phyloP scores from a whole-genome alignment of 1,140 invertebrate species.

The Drosophila triauraria region DNA sequence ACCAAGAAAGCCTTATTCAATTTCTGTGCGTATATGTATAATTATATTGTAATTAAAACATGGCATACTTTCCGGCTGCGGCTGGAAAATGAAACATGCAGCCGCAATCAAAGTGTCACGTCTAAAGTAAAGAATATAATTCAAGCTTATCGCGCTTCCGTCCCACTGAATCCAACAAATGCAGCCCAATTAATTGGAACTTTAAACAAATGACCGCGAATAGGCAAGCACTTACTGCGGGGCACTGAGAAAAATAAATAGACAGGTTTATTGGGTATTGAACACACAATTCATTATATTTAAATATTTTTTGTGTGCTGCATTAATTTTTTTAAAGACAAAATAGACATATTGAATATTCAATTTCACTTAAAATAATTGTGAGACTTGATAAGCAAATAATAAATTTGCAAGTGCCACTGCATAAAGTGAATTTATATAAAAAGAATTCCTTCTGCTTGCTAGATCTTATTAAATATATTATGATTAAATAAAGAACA shows the following conservation, averaged over 20 bases:
- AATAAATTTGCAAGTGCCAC: background rate
- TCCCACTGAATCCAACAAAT: slow-evolving; percentile 37
- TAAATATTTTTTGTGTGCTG: background rate
- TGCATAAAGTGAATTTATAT: no score
- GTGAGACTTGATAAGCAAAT: no score
- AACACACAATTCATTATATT: background rate
- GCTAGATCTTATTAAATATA: background rate
- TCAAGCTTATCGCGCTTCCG: slow-evolving; percentile 39
- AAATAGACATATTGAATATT: no score
- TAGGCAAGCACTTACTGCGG: slow-evolving; percentile 16
- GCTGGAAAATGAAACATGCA: background rate
- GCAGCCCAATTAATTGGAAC: slow-evolving; percentile 52
- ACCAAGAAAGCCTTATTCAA: slow-evolving; percentile 20
- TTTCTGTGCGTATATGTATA: slow-evolving; percentile 11
- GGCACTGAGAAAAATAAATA: slow-evolving; percentile 7
- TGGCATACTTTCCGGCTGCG: slow-evolving; percentile 38
- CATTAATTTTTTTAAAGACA: background rate
- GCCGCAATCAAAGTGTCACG: slow-evolving; percentile 33
- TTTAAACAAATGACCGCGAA: slow-evolving; percentile 61
- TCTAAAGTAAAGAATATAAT: slow-evolving; percentile 42
- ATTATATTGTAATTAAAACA: slow-evolving; percentile 27
- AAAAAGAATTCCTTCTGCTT: background rate
- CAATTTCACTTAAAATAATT: no score
- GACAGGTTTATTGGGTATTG: background rate
- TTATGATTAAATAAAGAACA: background rate